A percentile compares a stretch with the other conserved stretches of the same genome.
Evolutionary conservation across 2,888 invertebrate genomes (phyloP).

Genomic region (Luffia ferchaultella): DNA sequence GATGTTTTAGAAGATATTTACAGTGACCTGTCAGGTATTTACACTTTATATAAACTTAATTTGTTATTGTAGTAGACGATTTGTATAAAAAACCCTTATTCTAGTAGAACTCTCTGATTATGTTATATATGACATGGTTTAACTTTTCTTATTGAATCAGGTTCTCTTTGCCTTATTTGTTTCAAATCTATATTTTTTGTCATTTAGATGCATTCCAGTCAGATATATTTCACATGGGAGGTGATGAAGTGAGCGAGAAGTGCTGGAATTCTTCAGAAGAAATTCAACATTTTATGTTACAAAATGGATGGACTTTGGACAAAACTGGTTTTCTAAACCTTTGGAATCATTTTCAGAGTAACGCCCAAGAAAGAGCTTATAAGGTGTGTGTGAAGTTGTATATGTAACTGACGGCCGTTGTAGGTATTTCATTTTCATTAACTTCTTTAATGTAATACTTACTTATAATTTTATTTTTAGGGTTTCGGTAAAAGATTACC

Average conservation of each 20-base stretch:
- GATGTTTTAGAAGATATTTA: slow-evolving; percentile 76
- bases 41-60: not conserved
- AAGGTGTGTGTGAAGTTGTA: slow-evolving; percentile 29
- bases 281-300: slow-evolving; percentile 75
- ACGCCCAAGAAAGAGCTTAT: slow-evolving; percentile 66
- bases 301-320: slow-evolving; percentile 68
- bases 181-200: too few species aligned
- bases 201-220: slow-evolving; percentile 71
- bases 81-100: too few species aligned
- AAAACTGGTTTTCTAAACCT: slow-evolving; percentile 70
- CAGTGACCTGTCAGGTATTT: slow-evolving; percentile 75
- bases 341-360: slow-evolving; percentile 80
- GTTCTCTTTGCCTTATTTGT: too few species aligned
- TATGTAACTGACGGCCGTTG: too few species aligned
- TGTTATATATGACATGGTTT: too few species aligned
- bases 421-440: not conserved
- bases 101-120: too few species aligned
- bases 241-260: slow-evolving; percentile 75
- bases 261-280: slow-evolving; percentile 81
- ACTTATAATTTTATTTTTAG: slow-evolving; percentile 22
- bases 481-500: slow-evolving; percentile 65
- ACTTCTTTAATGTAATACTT: slow-evolving; percentile 1
- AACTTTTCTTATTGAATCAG: too few species aligned
- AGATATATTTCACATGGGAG: slow-evolving; percentile 89
- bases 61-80: not conserved